Evolutionary conservation across 2,888 invertebrate genomes (phyloP), one percentile per base, ranked within the genome.

Genomic region (Tenthredo amoena): DNA sequence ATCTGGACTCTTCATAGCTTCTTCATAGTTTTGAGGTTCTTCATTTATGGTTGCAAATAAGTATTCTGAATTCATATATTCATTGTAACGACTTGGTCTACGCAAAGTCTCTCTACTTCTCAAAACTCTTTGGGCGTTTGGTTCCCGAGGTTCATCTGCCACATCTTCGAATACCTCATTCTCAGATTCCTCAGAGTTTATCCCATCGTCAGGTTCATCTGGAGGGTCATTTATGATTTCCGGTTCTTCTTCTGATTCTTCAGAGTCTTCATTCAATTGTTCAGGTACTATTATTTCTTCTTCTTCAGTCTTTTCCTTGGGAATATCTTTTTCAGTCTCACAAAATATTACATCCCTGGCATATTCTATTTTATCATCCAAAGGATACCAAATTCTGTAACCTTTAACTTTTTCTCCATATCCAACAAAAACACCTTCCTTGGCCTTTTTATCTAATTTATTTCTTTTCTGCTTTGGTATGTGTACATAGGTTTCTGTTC

Each of bases 371-470:
- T 79, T 76, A 21, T 83, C 81, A 1, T 87, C 87, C 2, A 1
- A n/a, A 0, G 12, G 26, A 50, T 87, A 84, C 1, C 87, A 37
- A 26, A 88, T 86, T 47, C 88, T 76, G 58, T 85, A 89, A n/a
- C 43, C 72, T 43, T 89, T 89, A 10, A 88, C 87, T 18, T 87
- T 79, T 0, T 79, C 62, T 26, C 86, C 43, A 71, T 89, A 88
- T 26, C 88, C 87, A 12, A 89, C 82, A 43, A 87, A 87, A 0
- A 26, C 86, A 15, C 85, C 47, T 58, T 83, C 12, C 37, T 55
- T 26, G 0, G 87, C 86, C 72, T 88, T 88, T 34, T 81, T 76
- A 21, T 87, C 88, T 12, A 87, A 34, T 50, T 88, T 88, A 1
- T 68, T 81, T 71, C 87, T 71, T 40, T 86, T 62, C 65, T 88